These are phyloP conservation scores for Drosophila auraria DNA, from an alignment of 1,140 invertebrate genomes.

Conservation along the genomic window DNA sequence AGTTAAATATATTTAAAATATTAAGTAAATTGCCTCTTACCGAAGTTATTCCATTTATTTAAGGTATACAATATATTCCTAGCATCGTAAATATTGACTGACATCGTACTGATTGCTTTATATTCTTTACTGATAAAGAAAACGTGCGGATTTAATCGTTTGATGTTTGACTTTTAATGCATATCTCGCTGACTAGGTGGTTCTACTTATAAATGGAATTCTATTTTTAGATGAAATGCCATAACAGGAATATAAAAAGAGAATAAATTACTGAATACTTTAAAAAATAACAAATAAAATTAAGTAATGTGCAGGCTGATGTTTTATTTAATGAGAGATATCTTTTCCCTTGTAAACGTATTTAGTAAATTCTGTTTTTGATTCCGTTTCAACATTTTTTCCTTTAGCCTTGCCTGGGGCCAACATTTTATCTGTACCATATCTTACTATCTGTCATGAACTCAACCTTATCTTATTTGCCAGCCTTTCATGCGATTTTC, in stretches of 20 bases:
- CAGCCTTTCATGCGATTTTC: conserved; percentile 28
- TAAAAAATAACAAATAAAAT: too few species aligned
- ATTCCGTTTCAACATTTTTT: neutral
- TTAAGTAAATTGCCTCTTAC: neutral
- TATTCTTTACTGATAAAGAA: conserved; percentile 27
- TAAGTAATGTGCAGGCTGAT: neutral
- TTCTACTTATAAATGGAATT: neutral
- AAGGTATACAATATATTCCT: conserved; percentile 14
- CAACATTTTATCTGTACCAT: conserved; percentile 29
- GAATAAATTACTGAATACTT: neutral
- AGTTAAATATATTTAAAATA: neutral
- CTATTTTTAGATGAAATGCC: neutral
- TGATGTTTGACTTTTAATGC: conserved; percentile 10
- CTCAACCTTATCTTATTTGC: conserved; percentile 42
- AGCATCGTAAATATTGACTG: conserved; percentile 26
- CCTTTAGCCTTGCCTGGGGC: neutral
- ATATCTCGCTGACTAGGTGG: conserved; percentile 5
- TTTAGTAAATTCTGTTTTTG: neutral
- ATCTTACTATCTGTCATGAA: conserved; percentile 38
- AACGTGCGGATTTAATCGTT: conserved; percentile 17
- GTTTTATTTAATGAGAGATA: neutral
- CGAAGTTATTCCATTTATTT: neutral
- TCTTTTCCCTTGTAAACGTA: neutral
- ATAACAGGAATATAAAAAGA: too few species aligned
- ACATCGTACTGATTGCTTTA: conserved; percentile 19